Evolutionary conservation across 92 coral and sea anemone genomes (phyloP).

Genomic region (Phenganax marumi): DNA sequence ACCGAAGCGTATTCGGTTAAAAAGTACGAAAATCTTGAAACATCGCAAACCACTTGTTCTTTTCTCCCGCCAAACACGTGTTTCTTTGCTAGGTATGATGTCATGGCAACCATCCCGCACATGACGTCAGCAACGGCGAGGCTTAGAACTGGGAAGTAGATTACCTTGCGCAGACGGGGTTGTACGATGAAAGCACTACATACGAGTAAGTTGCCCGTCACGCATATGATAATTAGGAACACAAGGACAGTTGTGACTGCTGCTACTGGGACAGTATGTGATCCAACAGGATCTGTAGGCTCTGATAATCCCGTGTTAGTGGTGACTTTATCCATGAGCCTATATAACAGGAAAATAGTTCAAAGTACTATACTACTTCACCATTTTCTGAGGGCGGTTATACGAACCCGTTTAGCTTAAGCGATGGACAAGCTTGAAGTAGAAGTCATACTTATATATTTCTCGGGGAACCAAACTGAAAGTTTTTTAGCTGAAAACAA

Average conservation of each 20-base stretch:
- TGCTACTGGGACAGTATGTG: neutral
- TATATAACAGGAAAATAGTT: neutral
- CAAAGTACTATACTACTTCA: no score
- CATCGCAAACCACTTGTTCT: slow-evolving; percentile 41
- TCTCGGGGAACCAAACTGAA: no score
- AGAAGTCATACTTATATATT: no score
- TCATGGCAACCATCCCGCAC: slow-evolving; percentile 46
- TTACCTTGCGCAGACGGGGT: slow-evolving; percentile 22
- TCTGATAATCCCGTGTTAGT: neutral
- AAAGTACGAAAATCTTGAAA: slow-evolving; percentile 40
- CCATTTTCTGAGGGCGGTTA: no score
- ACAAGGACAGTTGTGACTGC: slow-evolving; percentile 25
- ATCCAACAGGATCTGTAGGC: neutral
- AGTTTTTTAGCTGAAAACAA: no score
- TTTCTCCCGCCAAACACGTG: slow-evolving; percentile 38
- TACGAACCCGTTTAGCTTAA: no score
- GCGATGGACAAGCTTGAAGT: no score
- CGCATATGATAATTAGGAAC: slow-evolving; percentile 25
- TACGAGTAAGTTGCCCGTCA: slow-evolving; percentile 27
- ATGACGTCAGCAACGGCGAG: slow-evolving; percentile 49
- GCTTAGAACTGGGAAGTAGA: slow-evolving; percentile 44
- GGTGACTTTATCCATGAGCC: slow-evolving; percentile 7
- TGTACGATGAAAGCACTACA: slow-evolving; percentile 40
- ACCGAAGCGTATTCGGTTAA: slow-evolving; percentile 47
- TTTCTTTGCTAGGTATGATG: slow-evolving; percentile 47